Conservation (phyloP, 2,797 vertebrate species). For the Xenopus petersii region DNA sequence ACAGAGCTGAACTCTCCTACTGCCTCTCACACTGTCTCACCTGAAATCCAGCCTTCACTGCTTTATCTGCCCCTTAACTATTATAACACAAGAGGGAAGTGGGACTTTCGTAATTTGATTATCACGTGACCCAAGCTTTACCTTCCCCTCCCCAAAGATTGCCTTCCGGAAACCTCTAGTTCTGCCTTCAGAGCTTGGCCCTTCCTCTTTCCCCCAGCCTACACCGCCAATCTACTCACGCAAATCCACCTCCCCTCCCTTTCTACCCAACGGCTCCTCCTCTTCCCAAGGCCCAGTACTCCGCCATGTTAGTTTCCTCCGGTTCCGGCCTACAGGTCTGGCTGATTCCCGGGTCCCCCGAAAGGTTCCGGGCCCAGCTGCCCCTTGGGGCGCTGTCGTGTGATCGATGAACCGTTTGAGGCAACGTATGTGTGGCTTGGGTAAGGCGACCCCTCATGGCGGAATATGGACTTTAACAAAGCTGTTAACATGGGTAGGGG, state of each 20-base stretch:
- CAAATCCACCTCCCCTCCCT: conserved; percentile 7
- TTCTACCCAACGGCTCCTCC: conserved; percentile 14
- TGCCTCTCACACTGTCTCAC: too few species aligned
- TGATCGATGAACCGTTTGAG: conserved; percentile 11
- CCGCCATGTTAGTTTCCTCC: conserved; percentile 46
- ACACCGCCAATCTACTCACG: too few species aligned
- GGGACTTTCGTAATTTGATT: too few species aligned
- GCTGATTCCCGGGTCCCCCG: conserved; percentile 8
- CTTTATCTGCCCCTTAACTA: too few species aligned
- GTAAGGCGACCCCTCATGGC: background rate
- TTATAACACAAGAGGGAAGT: too few species aligned
- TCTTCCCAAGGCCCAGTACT: conserved; percentile 39
- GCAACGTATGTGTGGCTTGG: background rate
- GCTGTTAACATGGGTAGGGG: background rate
- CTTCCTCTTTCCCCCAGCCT: too few species aligned
- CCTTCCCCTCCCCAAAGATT: too few species aligned
- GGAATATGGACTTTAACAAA: background rate
- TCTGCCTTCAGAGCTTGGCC: too few species aligned
- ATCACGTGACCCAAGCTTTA: too few species aligned
- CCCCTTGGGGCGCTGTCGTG: conserved; percentile 14
- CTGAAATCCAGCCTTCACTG: too few species aligned
- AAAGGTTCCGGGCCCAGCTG: background rate
- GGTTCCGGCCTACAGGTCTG: conserved; percentile 41
- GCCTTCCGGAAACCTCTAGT: too few species aligned
- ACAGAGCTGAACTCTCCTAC: too few species aligned